Conservation (phyloP, 2,888 invertebrate genomes). For the Argynnis bischoffii region DNA sequence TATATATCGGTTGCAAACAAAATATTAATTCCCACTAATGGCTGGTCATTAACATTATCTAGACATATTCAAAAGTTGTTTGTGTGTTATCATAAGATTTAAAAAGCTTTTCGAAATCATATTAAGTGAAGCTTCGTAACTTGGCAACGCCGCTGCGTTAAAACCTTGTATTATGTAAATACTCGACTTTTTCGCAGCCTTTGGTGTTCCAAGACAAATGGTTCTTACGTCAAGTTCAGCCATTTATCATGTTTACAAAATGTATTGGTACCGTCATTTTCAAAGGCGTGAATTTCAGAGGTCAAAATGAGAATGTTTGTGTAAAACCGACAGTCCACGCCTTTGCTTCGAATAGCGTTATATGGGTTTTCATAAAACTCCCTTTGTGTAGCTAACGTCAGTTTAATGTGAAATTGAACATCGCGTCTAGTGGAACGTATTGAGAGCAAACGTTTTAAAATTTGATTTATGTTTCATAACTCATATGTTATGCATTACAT, state of each 20-base stretch:
- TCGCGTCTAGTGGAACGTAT: conserved; percentile 18
- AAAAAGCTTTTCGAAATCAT: conserved; percentile 40
- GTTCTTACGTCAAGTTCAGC: conserved; percentile 54
- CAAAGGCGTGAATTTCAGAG: conserved; percentile 34
- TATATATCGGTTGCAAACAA: not conserved
- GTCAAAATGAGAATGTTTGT: conserved; percentile 34
- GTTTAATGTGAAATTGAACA: conserved; percentile 36
- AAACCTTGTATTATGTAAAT: conserved; percentile 60
- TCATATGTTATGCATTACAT: conserved; percentile 9
- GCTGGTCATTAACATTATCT: conserved; percentile 27
- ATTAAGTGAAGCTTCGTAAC: conserved; percentile 35
- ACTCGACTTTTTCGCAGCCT: conserved; percentile 54
- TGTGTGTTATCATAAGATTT: conserved; percentile 25
- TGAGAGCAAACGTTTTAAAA: conserved; percentile 29
- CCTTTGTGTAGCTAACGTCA: conserved; percentile 34
- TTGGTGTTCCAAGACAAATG: conserved; percentile 61
- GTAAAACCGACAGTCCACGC: conserved; percentile 31
- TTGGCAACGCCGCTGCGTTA: conserved; percentile 39
- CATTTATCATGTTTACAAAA: conserved; percentile 61
- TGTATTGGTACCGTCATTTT: conserved; percentile 47
- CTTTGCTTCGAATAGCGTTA: conserved; percentile 26
- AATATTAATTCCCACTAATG: conserved; percentile 2
- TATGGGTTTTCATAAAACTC: conserved; percentile 33
- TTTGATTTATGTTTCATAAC: conserved; percentile 25
- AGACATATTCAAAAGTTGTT: conserved; percentile 27